A percentile compares a stretch with the other conserved stretches of the same genome.
Evolutionary conservation across 2,113 vertebrate genomes (phyloP).

Genomic region (Connochaetes taurinus): DNA sequence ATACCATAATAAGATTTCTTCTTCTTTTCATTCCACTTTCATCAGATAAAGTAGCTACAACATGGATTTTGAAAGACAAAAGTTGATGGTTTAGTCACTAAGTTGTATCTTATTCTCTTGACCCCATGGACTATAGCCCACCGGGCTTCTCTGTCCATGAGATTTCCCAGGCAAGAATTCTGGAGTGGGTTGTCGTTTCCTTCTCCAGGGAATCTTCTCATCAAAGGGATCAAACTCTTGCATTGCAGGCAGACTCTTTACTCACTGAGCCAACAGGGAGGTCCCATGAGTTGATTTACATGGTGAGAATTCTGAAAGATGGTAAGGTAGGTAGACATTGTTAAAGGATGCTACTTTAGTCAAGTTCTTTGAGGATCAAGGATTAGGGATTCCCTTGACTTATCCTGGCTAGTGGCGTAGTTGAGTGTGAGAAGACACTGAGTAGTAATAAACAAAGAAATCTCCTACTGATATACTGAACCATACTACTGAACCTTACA

Average conservation of each 20-base stretch:
- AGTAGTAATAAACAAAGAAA: background rate
- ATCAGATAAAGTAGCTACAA: background rate
- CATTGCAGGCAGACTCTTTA: background rate
- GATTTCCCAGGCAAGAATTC: background rate
- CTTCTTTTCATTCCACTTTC: background rate
- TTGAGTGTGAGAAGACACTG: background rate
- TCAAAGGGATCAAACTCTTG: background rate
- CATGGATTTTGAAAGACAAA: slow-evolving; percentile 8
- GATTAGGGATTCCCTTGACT: background rate
- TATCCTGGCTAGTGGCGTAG: background rate
- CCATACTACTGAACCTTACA: background rate
- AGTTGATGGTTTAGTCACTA: background rate
- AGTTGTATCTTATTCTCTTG: background rate
- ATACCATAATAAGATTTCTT: background rate
- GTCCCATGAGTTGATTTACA: background rate
- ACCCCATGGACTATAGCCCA: background rate
- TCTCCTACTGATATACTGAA: background rate
- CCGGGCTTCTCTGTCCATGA: background rate
- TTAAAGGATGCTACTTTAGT: background rate
- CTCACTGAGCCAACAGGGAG: background rate
- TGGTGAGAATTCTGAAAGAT: background rate
- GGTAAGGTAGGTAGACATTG: background rate
- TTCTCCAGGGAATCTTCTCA: background rate
- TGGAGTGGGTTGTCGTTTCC: background rate
- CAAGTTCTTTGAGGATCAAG: background rate